Evolutionary conservation across 2,113 vertebrate species (phyloP), one percentile per base, ranked within the genome.

Genomic region (Regulus satrapa): DNA sequence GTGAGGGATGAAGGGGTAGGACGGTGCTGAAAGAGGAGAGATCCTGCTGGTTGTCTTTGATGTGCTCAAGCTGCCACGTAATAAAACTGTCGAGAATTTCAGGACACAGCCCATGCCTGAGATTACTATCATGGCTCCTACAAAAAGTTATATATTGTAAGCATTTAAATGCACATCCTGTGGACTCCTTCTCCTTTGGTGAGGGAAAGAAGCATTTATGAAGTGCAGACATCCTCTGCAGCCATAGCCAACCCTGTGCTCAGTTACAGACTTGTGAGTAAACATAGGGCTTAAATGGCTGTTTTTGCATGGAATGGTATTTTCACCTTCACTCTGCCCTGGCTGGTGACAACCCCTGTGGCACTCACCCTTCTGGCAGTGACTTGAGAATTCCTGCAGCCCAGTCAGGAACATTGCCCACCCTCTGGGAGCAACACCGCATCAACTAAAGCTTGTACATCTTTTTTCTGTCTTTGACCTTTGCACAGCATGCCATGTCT

Each of bases 51-150:
- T 18, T 68, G 43, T 72, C 85, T 95, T 93, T 82, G 92, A 94
- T 90, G 82, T 88, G 73, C 56, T 93, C 15, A 34, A 38, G 63
- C 52, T 61, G 88, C 77, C 77, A 82, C 3, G 0, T 85, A 88
- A 93, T 96, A 94, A 96, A 97, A 88, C 85, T 82, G 89, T 76
- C 90, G 58, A 56, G 52, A 46, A 88, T 85, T 82, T 89, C 88
- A 82, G 81, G 85, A 94, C n/a, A 82, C 40, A 94, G 78, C 83
- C 62, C 85, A 83, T 82, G 90, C 58, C 85, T 90, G 49, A 81
- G 77, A 93, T 88, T 85, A 85, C 89, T 96, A 89, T 82, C 85
- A 79, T 7, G 14, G 74, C 31, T 89, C 66, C 82, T 61, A 61
- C 31, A 78, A 88, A 61, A 85, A 72, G 29, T 68, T 79, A 88